These are phyloP conservation scores for Entosphenus tridentatus DNA, from an alignment of 2,113 vertebrate genomes.

Conservation along the genomic window DNA sequence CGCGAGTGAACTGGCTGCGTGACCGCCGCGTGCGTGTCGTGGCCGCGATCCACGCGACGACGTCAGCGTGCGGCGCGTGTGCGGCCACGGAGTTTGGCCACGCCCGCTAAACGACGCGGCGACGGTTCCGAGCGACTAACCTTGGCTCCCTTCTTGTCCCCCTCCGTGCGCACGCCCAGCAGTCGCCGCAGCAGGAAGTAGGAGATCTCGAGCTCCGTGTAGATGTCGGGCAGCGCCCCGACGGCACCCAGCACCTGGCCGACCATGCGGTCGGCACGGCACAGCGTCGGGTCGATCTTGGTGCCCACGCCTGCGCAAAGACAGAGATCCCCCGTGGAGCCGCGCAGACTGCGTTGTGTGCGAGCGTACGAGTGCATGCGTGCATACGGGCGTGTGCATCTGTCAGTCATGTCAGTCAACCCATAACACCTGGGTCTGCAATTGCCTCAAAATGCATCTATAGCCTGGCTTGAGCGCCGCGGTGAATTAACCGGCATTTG, in stretches of 20 bases:
- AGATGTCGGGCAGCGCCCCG: conserved; percentile 82
- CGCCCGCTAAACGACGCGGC: too few species aligned
- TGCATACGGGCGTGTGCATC: too few species aligned
- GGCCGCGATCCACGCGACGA: too few species aligned
- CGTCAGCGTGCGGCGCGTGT: too few species aligned
- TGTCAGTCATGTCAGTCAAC: too few species aligned
- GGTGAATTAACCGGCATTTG: too few species aligned
- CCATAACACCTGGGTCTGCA: too few species aligned
- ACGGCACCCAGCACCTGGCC: conserved; percentile 90
- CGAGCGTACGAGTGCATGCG: background rate
- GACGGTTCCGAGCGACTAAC: conserved; percentile 17
- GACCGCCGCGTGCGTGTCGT: too few species aligned
- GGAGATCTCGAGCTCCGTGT: conserved; percentile 90
- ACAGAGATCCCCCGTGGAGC: conserved; percentile 9
- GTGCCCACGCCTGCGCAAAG: conserved; percentile 61
- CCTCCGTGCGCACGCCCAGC: conserved; percentile 79
- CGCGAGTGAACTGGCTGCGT: too few species aligned
- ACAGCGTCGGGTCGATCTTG: conserved; percentile 89
- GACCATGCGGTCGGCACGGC: conserved; percentile 88
- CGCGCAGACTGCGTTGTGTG: background rate
- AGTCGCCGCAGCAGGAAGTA: conserved; percentile 77
- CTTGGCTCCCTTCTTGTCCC: conserved; percentile 97
- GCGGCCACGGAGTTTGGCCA: too few species aligned
- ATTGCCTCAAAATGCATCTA: too few species aligned
- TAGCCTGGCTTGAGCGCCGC: too few species aligned